phyloP scores from a whole-genome alignment of 2,113 vertebrate genomes.

The Lota lota region DNA sequence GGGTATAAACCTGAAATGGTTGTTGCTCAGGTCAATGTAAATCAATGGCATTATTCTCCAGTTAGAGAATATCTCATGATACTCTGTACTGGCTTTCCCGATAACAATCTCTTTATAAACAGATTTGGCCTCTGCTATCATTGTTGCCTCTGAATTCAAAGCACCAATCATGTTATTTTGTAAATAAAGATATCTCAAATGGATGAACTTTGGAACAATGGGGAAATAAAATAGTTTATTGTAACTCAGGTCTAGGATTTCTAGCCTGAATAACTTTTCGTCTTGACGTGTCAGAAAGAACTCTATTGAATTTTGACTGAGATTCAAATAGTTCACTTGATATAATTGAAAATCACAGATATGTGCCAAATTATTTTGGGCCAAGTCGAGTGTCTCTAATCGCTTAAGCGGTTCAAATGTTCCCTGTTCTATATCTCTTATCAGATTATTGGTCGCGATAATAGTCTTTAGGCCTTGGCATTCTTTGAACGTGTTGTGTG shows the following conservation, averaged over 20 bases:
- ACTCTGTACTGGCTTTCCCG: conserved; percentile 21
- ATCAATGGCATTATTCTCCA: conserved; percentile 50
- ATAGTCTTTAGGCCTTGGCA: conserved; percentile 53
- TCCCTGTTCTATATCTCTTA: conserved; percentile 72
- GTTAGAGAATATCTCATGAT: conserved; percentile 46
- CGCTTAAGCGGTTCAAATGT: conserved; percentile 67
- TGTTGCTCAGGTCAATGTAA: conserved; percentile 78
- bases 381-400: conserved; percentile 70
- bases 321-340: conserved; percentile 71
- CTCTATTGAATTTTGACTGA: conserved; percentile 75
- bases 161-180: conserved; percentile 72
- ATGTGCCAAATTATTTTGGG: conserved; percentile 71
- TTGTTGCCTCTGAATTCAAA: conserved; percentile 42
- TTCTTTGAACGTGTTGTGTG: conserved; percentile 59
- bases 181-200: conserved; percentile 72
- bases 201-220: conserved; percentile 61
- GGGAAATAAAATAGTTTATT: conserved; percentile 77
- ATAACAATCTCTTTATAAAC: conserved; percentile 58
- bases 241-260: conserved; percentile 74
- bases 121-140: conserved; percentile 45
- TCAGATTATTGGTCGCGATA: conserved; percentile 69
- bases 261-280: conserved; percentile 59
- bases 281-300: conserved; percentile 60
- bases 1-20: conserved; percentile 69
- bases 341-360: conserved; percentile 76